A percentile compares a stretch with the other conserved stretches of the same genome.
phyloP scores from a whole-genome alignment of 2,797 vertebrate species.

The Enteromius viviparus region DNA sequence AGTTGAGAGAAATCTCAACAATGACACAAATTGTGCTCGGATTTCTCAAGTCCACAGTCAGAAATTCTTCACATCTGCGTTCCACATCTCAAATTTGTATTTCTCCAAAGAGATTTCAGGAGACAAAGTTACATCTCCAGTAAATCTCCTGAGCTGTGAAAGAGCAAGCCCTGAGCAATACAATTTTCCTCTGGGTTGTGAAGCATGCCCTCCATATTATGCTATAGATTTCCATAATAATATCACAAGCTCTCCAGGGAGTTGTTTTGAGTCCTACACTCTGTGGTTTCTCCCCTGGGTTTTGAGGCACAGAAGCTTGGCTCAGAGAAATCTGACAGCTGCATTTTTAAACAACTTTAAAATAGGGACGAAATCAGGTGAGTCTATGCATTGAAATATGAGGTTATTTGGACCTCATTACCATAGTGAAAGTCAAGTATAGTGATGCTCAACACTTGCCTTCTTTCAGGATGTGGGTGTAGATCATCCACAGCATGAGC shows the following conservation, averaged over 20 bases:
- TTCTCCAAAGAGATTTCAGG: neutral
- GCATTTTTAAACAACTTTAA: conserved; percentile 34
- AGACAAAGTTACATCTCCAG: conserved; percentile 9
- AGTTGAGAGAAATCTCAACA: neutral
- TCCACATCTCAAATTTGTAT: neutral
- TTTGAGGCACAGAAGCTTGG: conserved; percentile 26
- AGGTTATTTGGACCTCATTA: neutral
- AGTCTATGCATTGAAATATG: neutral
- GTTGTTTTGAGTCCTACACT: conserved; percentile 24
- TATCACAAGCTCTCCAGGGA: conserved; percentile 51
- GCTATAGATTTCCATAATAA: conserved; percentile 58
- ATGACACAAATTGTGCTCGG: neutral
- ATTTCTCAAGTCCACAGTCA: neutral
- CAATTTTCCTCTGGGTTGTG: conserved; percentile 38
- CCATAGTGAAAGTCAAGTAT: conserved; percentile 21
- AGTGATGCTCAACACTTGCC: conserved; percentile 71
- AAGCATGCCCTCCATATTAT: conserved; percentile 59
- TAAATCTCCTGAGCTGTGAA: conserved; percentile 1
- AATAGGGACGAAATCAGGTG: conserved; percentile 4
- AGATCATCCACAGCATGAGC: conserved; percentile 84
- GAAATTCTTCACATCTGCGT: neutral
- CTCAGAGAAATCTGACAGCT: conserved; percentile 31
- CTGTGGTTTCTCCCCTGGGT: conserved; percentile 24
- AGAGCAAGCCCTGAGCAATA: conserved; percentile 6
- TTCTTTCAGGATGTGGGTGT: conserved; percentile 84